These are phyloP conservation scores for Acestrorhynchus altus DNA, from an alignment of 2,797 vertebrate species.

Conservation along the genomic window DNA sequence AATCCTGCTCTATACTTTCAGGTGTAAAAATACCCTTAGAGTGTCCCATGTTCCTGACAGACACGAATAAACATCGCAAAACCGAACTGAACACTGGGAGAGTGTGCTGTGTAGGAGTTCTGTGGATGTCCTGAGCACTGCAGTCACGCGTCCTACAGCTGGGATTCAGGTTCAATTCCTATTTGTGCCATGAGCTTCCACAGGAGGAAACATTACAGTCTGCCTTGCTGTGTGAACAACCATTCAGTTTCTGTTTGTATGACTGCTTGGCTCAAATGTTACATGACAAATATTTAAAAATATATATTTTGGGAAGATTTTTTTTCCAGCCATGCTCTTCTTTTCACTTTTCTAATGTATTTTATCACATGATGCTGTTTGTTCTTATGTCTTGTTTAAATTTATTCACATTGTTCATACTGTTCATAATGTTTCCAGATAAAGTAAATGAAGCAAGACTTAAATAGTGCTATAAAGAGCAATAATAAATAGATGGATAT, in stretches of 20 bases:
- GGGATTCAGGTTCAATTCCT: constrained; percentile 6
- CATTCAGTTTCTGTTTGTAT: constrained; percentile 7
- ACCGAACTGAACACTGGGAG: background rate
- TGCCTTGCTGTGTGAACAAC: constrained; percentile 8
- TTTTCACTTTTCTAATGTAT: no score
- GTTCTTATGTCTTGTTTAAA: no score
- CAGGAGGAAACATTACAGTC: background rate
- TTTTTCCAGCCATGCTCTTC: no score
- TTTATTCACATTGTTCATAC: background rate
- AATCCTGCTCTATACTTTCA: no score
- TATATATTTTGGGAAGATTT: no score
- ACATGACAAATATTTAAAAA: constrained; percentile 34
- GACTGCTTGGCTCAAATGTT: background rate
- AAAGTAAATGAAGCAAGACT: no score
- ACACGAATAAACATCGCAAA: background rate
- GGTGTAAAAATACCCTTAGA: no score
- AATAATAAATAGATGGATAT: background rate
- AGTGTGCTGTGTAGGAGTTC: background rate
- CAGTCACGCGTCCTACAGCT: background rate
- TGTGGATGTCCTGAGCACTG: background rate
- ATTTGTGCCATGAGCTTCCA: background rate
- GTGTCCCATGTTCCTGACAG: no score
- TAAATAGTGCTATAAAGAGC: background rate
- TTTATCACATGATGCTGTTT: no score
- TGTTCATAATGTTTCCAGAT: constrained; percentile 13